Base-by-base conservation (phyloP, 1,140 invertebrate species). In the Bombus ignitus region DNA sequence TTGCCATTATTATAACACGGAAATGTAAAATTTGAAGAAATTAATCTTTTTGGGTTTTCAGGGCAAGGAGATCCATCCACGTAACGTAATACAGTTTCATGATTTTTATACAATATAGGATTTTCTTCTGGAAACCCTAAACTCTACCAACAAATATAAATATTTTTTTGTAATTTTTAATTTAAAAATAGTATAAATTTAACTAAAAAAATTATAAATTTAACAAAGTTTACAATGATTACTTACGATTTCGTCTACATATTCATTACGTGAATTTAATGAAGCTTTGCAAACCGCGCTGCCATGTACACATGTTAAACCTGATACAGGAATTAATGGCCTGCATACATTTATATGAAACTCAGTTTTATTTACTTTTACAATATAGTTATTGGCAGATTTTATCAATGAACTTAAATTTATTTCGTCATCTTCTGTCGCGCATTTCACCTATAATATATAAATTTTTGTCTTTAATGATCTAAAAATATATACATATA, bases 261-360 rank as follows among this genome's bases (percentile, higher is more conserved):
- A 93, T 81, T 87, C 91, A 53, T 89, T 93, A 86, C 90, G 57
- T 2, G 70, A 57, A 86, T 81, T 90, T 59, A 91, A 89, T 37
- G 92, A 93, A 83, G 94, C 93, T 92, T 95, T 95, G 85, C 96
- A 96, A 83, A 92, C 94, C 76, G 94, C 94, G 88, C 95, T 95
- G 28, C 95, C 95, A 89, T 95, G 94, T 70, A 92, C 88, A 88
- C 95, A 96, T 86, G 93, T 94, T 79, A 96, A 93, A 91, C 94
- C 92, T 89, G 92, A 92, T 89, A 92, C 92, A 78, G 95, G 91
- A 80, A 95, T 93, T 87, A 96, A 91, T 84, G 96, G 95, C 85
- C 93, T 93, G 85, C 96, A 96, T 72, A 96, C 92, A 92, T 96
- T 96, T 90, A 96, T 94, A 57, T 93, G 85, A 84, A 92, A 93